Evolutionary conservation across 23 tunicate genomes (phyloP).

Genomic region (Botrylloides violaceus): DNA sequence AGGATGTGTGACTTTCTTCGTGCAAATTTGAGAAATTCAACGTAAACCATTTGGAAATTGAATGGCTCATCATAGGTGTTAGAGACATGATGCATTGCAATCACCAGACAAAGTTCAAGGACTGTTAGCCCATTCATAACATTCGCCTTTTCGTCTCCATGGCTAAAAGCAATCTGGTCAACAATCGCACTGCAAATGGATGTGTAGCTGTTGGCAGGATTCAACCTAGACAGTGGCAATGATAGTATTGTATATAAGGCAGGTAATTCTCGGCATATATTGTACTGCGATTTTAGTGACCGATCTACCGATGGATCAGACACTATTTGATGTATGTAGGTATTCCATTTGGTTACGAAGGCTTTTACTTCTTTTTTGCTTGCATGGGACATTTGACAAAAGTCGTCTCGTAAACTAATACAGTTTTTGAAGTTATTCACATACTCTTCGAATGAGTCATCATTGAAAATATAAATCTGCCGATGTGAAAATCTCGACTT

Average conservation of each 20-base stretch:
- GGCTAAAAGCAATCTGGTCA: slow-evolving; percentile 24
- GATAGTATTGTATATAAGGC: slow-evolving; percentile 23
- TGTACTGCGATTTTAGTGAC: slow-evolving; percentile 31
- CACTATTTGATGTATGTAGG: slow-evolving; percentile 12
- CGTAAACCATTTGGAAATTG: slow-evolving; percentile 84
- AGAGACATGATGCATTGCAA: slow-evolving; percentile 68
- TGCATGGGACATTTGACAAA: slow-evolving; percentile 11
- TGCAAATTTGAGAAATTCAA: slow-evolving; percentile 73
- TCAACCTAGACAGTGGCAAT: slow-evolving; percentile 25
- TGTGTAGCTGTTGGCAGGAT: slow-evolving; percentile 1
- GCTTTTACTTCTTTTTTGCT: not conserved
- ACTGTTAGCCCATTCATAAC: slow-evolving; percentile 57
- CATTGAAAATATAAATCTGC: slow-evolving; percentile 53
- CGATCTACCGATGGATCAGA: slow-evolving; percentile 38
- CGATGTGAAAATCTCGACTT: slow-evolving; percentile 90
- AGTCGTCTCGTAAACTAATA: not conserved
- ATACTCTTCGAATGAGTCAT: slow-evolving; percentile 46
- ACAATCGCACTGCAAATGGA: slow-evolving; percentile 34
- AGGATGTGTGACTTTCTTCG: slow-evolving; percentile 47
- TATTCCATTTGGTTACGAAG: slow-evolving; percentile 32
- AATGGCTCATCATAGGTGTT: slow-evolving; percentile 54
- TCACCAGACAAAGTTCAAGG: slow-evolving; percentile 64
- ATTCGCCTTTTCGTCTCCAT: slow-evolving; percentile 46
- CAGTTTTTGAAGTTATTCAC: slow-evolving; percentile 31
- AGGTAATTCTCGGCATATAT: slow-evolving; percentile 37